phyloP scores from a whole-genome alignment of 1,140 invertebrate species.

The Parasteatoda tepidariorum region DNA sequence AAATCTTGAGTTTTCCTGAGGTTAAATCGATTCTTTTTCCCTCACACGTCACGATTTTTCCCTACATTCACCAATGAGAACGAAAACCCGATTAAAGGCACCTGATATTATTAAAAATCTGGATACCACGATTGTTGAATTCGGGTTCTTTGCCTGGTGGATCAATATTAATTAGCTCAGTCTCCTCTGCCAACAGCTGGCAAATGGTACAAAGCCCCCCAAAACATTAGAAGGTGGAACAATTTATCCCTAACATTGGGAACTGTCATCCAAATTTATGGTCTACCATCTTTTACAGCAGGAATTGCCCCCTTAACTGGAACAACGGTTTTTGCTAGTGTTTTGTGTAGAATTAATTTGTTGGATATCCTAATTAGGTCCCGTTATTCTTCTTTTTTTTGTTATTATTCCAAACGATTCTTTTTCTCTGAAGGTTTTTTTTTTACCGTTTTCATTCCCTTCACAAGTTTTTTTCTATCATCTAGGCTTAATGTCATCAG shows the following conservation, averaged over 20 bases:
- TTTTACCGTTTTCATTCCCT: neutral
- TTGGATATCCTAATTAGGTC: constrained; percentile 39
- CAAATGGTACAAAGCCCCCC: constrained; percentile 3
- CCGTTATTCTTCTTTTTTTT: constrained; percentile 14
- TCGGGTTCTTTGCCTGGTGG: constrained; percentile 11
- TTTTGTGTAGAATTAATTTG: constrained; percentile 55
- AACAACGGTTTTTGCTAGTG: constrained; percentile 48
- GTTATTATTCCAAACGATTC: constrained; percentile 1
- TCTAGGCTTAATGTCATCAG: constrained; percentile 46
- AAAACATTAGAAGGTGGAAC: constrained; percentile 11
- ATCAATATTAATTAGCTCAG: constrained; percentile 54
- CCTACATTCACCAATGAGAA: neutral
- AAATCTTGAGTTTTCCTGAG: constrained; percentile 7
- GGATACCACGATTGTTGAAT: constrained; percentile 45
- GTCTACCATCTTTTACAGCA: constrained; percentile 6
- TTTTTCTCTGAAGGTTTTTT: neutral
- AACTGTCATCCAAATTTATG: constrained; percentile 57
- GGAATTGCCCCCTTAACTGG: constrained; percentile 4
- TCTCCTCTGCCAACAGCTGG: constrained; percentile 29
- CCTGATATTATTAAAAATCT: constrained; percentile 52
- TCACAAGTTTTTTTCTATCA: constrained; percentile 21
- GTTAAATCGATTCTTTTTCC: constrained; percentile 15
- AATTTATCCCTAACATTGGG: constrained; percentile 53
- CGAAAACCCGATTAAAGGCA: constrained; percentile 54
- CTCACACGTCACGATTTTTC: neutral